phyloP scores from a whole-genome alignment of 1,140 invertebrate genomes.

The Branchinecta lindahli region DNA sequence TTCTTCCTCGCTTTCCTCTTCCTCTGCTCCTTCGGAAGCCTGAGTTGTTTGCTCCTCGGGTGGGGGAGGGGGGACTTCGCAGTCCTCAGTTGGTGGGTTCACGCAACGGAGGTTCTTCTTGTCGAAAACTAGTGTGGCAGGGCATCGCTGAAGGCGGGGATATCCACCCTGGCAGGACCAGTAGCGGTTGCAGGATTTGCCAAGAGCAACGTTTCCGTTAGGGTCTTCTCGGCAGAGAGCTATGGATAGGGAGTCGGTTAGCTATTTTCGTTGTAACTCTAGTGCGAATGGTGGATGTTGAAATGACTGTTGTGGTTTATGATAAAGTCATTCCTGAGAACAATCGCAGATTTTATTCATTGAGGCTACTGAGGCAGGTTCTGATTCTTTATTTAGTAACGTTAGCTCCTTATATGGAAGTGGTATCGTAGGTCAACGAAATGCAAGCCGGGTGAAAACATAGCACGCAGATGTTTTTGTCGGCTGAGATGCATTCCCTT shows the following conservation, averaged over 20 bases:
- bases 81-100: constrained; percentile 71
- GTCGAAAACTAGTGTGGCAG: constrained; percentile 78
- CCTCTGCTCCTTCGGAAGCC: constrained; percentile 41
- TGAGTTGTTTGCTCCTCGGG: constrained; percentile 49
- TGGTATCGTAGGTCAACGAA: too few relatives aligned
- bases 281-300: background rate
- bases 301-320: background rate
- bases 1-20: constrained; percentile 23
- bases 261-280: background rate
- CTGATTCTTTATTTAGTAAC: too few relatives aligned
- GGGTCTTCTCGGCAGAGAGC: constrained; percentile 77
- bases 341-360: too few relatives aligned
- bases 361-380: too few relatives aligned
- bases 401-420: too few relatives aligned
- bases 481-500: too few relatives aligned
- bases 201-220: constrained; percentile 54
- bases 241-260: constrained; percentile 28
- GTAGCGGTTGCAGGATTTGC: constrained; percentile 80
- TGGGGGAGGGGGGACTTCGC: constrained; percentile 36
- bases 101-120: constrained; percentile 63
- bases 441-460: too few relatives aligned
- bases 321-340: too few relatives aligned
- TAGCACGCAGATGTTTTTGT: too few relatives aligned
- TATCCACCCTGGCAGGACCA: constrained; percentile 88
- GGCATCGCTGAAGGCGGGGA: constrained; percentile 69